A percentile compares a stretch with the other conserved stretches of the same genome.
phyloP scores from a whole-genome alignment of 2,888 invertebrate species.

The Sturmia bella region DNA sequence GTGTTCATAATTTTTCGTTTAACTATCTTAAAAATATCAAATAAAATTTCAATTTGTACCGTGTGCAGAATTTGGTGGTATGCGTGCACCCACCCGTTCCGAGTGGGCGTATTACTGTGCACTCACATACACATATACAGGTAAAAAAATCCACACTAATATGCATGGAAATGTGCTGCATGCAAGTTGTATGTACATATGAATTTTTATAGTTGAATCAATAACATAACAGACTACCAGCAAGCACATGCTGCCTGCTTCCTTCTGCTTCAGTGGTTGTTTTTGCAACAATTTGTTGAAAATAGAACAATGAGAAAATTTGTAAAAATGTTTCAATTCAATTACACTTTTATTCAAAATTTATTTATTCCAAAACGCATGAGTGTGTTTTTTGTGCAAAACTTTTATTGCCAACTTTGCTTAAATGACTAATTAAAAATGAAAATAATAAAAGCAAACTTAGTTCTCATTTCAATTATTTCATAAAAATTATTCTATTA shows the following conservation, averaged over 20 bases:
- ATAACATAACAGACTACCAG: slow-evolving; percentile 21
- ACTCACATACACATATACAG: background rate
- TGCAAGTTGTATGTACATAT: background rate
- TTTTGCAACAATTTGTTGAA: slow-evolving; percentile 46
- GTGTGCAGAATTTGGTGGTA: background rate
- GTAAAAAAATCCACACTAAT: background rate
- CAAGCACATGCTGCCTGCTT: background rate
- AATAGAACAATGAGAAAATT: slow-evolving; percentile 15
- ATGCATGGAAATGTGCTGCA: background rate
- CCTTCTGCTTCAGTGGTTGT: slow-evolving; percentile 5
- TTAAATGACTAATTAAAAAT: slow-evolving; percentile 30
- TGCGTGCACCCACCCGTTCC: background rate
- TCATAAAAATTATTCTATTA: slow-evolving; percentile 14
- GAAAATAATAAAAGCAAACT: slow-evolving; percentile 15
- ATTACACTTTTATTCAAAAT: slow-evolving; percentile 24
- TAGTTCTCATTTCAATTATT: background rate
- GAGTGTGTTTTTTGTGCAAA: slow-evolving; percentile 2
- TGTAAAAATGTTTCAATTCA: slow-evolving; percentile 18
- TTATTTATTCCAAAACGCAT: background rate
- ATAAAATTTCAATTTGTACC: slow-evolving; percentile 11
- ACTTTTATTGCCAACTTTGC: slow-evolving; percentile 5
- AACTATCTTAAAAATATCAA: slow-evolving; percentile 22
- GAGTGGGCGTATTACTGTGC: slow-evolving; percentile 11
- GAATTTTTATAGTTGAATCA: slow-evolving; percentile 17
- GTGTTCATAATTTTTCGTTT: slow-evolving; percentile 21